These are phyloP conservation scores for Nannoperca obscura DNA, from an alignment of 2,797 vertebrate genomes.

Conservation along the genomic window DNA sequence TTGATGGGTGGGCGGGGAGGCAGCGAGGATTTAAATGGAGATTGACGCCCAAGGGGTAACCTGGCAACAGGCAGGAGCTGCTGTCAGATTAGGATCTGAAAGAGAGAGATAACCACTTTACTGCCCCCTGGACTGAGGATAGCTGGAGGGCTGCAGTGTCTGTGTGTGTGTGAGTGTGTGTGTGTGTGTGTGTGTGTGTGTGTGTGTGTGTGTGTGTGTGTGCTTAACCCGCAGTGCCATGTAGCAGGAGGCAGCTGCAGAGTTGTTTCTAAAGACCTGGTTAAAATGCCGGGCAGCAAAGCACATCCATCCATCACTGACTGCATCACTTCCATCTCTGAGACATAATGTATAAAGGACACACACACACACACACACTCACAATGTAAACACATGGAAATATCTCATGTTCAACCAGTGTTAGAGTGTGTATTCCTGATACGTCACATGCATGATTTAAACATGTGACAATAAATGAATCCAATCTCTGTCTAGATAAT, in stretches of 20 bases:
- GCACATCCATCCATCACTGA: conserved; percentile 76
- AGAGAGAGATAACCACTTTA: conserved; percentile 96
- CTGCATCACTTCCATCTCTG: conserved; percentile 48
- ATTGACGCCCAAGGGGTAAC: conserved; percentile 88
- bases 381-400: conserved; percentile 28
- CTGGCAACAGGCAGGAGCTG: conserved; percentile 94
- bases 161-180: conserved; percentile 23
- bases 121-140: conserved; percentile 87
- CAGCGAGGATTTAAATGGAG: conserved; percentile 85
- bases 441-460: conserved; percentile 4
- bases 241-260: conserved; percentile 81
- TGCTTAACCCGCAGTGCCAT: conserved; percentile 85
- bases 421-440: conserved; percentile 1
- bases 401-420: conserved; percentile 1
- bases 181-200: conserved; percentile 25
- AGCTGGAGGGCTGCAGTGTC: conserved; percentile 72
- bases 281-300: conserved; percentile 80
- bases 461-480: conserved; percentile 25
- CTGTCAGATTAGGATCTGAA: conserved; percentile 98
- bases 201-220: conserved; percentile 56
- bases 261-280: conserved; percentile 79
- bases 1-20: conserved; percentile 80
- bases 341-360: conserved; percentile 41
- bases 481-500: conserved; percentile 38
- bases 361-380: neutral